These are phyloP conservation scores for Ligdia adustata DNA, from an alignment of 2,888 invertebrate species.

Conservation along the genomic window DNA sequence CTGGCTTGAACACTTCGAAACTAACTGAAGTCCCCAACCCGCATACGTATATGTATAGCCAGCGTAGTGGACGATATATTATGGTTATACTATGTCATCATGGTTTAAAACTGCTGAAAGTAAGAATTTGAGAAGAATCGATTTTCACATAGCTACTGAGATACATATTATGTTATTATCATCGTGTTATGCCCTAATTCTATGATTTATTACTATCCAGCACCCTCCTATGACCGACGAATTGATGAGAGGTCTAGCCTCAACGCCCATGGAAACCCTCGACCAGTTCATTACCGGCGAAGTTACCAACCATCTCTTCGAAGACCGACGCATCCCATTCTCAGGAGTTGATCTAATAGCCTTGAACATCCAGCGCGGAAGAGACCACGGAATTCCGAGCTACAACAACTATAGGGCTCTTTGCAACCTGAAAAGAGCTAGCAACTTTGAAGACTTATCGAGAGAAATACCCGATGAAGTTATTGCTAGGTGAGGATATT, in stretches of 20 bases:
- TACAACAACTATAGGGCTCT: conserved; percentile 96
- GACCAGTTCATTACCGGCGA: conserved; percentile 97
- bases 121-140: too few relatives aligned
- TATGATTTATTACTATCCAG: conserved; percentile 35
- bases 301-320: conserved; percentile 97
- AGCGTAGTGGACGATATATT: too few relatives aligned
- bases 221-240: conserved; percentile 92
- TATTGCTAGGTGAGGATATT: conserved; percentile 80
- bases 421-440: conserved; percentile 94
- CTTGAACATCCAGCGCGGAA: conserved; percentile 93
- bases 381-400: conserved; percentile 94
- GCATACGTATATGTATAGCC: too few relatives aligned
- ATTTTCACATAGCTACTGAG: too few relatives aligned
- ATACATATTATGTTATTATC: too few relatives aligned
- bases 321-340: conserved; percentile 94
- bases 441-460: conserved; percentile 93
- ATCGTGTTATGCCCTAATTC: neutral
- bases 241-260: conserved; percentile 91
- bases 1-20: too few relatives aligned
- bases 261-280: conserved; percentile 96
- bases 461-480: conserved; percentile 94
- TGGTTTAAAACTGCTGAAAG: too few relatives aligned
- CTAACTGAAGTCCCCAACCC: too few relatives aligned
- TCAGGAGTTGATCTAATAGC: conserved; percentile 97
- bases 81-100: too few relatives aligned